phyloP scores from a whole-genome alignment of 2,797 vertebrate genomes.

The Ficedula albicollis region DNA sequence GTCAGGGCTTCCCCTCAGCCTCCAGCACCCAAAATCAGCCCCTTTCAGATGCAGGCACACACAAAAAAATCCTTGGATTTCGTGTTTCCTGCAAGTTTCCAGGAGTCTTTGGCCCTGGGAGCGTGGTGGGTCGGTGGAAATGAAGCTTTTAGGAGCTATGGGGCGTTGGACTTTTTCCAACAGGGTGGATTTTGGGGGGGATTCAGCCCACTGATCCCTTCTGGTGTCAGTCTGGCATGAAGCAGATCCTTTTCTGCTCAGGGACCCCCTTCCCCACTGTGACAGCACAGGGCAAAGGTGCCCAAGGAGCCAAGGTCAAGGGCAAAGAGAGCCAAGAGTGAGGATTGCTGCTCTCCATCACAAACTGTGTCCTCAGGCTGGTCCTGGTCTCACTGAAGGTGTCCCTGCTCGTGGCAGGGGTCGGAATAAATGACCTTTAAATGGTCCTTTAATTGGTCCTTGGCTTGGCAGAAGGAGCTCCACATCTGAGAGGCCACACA shows the following conservation, averaged over 20 bases:
- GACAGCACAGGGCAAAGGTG: fast-evolving
- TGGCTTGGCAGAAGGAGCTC: background rate
- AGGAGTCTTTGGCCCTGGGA: background rate
- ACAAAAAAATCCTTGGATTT: background rate
- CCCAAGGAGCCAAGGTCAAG: background rate
- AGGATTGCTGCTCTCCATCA: background rate
- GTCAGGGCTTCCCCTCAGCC: background rate
- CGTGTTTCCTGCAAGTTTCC: background rate
- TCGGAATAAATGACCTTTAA: background rate
- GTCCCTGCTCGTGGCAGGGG: background rate
- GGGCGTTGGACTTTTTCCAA: fast-evolving
- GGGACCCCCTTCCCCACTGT: fast-evolving
- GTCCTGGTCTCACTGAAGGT: fast-evolving
- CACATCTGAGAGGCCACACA: background rate
- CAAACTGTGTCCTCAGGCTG: fast-evolving
- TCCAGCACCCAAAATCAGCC: background rate
- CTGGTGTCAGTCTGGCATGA: background rate
- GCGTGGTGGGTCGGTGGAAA: fast-evolving
- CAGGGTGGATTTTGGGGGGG: background rate
- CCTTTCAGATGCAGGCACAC: background rate
- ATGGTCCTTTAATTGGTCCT: background rate
- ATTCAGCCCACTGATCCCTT: background rate
- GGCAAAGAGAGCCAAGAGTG: background rate
- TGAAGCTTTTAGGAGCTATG: background rate
- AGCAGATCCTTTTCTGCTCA: background rate